These are phyloP conservation scores for Nestor notabilis DNA, from an alignment of 2,113 vertebrate species.

Conservation along the genomic window DNA sequence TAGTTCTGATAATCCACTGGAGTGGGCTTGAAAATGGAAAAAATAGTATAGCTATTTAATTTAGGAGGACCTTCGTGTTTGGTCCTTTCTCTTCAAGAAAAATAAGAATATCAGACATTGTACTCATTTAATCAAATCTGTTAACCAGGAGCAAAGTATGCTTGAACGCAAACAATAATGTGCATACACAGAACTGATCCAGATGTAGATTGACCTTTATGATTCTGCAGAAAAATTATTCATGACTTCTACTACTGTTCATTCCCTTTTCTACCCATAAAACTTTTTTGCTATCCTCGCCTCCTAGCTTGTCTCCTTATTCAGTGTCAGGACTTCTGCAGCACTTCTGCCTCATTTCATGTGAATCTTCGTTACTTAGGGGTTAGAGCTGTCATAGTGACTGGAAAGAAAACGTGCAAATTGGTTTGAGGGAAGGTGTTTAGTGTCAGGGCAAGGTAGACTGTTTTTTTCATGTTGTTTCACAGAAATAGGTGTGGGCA, in stretches of 20 bases:
- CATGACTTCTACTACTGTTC: neutral
- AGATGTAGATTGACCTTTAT: neutral
- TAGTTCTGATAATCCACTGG: neutral
- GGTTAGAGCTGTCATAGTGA: neutral
- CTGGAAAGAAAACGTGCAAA: neutral
- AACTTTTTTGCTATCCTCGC: neutral
- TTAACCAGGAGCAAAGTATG: neutral
- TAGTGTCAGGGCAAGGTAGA: neutral
- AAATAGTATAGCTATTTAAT: neutral
- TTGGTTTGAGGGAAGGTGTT: neutral
- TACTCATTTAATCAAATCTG: neutral
- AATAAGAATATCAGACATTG: neutral
- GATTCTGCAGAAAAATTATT: neutral
- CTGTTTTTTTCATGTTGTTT: neutral
- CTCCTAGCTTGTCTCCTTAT: neutral
- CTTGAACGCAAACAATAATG: neutral
- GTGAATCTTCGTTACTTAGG: neutral
- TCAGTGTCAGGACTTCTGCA: neutral
- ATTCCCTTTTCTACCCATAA: neutral
- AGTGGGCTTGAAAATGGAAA: neutral
- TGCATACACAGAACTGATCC: neutral
- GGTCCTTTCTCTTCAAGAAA: neutral
- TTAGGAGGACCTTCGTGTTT: neutral
- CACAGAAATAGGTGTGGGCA: neutral
- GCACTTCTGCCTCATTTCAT: neutral